These are phyloP conservation scores for Spodoptera picta DNA, from an alignment of 2,888 invertebrate genomes.

Conservation along the genomic window DNA sequence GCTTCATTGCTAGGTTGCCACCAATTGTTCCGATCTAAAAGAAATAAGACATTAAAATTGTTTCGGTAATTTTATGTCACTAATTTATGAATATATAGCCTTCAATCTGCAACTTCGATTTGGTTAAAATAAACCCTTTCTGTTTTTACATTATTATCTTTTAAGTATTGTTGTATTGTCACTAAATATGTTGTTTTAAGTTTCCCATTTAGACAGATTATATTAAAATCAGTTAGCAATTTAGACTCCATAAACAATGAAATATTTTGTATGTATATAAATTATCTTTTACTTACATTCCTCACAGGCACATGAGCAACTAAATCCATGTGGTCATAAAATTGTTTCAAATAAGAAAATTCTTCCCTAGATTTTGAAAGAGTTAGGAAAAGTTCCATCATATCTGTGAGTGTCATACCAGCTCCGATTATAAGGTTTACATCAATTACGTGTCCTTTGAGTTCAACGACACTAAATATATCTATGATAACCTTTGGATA, in stretches of 20 bases:
- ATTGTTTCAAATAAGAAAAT: constrained; percentile 89
- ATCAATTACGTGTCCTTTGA: constrained; percentile 70
- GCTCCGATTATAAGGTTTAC: constrained; percentile 78
- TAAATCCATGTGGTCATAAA: constrained; percentile 90
- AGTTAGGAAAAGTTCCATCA: constrained; percentile 79
- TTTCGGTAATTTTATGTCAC: no score
- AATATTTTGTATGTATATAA: no score
- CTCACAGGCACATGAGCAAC: constrained; percentile 92
- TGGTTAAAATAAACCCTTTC: no score
- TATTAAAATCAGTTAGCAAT: no score
- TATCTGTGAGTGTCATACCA: constrained; percentile 75
- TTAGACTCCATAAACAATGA: no score
- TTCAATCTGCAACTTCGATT: no score
- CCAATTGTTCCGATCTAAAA: constrained; percentile 90
- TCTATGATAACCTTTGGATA: constrained; percentile 77
- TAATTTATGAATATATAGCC: no score
- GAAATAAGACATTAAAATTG: background rate
- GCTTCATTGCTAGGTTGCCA: constrained; percentile 92
- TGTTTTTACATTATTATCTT: no score
- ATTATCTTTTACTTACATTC: constrained; percentile 87
- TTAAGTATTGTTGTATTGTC: no score
- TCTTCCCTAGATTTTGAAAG: constrained; percentile 70
- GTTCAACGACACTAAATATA: constrained; percentile 72
- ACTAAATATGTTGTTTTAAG: no score
- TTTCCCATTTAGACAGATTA: no score